Conservation (phyloP, 2,113 vertebrate species). For the Circaetus cinerascens region DNA sequence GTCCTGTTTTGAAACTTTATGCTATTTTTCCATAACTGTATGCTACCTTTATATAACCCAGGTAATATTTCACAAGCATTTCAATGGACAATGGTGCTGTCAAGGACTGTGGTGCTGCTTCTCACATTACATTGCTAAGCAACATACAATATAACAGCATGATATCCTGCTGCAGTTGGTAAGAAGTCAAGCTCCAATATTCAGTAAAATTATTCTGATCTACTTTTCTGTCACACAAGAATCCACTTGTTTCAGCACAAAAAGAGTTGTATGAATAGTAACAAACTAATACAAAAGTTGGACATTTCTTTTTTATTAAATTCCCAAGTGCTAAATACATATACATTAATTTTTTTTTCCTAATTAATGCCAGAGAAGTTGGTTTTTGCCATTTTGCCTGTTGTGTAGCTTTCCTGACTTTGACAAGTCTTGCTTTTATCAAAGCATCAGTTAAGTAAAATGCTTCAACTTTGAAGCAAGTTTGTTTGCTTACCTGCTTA, state of each 20-base stretch:
- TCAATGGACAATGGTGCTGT: slow-evolving; percentile 63
- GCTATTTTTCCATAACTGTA: slow-evolving; percentile 15
- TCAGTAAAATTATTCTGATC: slow-evolving; percentile 28
- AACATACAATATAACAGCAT: slow-evolving; percentile 66
- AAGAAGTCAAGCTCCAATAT: slow-evolving; percentile 36
- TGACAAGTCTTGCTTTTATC: neutral
- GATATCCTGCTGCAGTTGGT: slow-evolving; percentile 41
- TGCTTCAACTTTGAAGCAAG: neutral
- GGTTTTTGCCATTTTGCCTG: neutral
- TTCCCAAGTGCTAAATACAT: neutral
- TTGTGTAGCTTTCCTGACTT: neutral
- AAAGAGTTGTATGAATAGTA: slow-evolving; percentile 1
- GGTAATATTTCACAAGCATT: slow-evolving; percentile 62
- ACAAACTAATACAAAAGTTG: neutral
- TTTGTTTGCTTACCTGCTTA: neutral
- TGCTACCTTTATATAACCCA: slow-evolving; percentile 54
- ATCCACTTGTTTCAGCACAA: neutral
- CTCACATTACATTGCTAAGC: slow-evolving; percentile 66
- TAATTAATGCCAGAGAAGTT: neutral
- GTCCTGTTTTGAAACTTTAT: slow-evolving; percentile 7
- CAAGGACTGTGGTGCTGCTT: slow-evolving; percentile 62
- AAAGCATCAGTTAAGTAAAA: neutral
- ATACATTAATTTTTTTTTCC: neutral
- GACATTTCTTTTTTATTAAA: neutral
- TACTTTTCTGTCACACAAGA: neutral